Base-by-base conservation (phyloP, 2,113 vertebrate species). In the Heloderma charlesbogerti region DNA sequence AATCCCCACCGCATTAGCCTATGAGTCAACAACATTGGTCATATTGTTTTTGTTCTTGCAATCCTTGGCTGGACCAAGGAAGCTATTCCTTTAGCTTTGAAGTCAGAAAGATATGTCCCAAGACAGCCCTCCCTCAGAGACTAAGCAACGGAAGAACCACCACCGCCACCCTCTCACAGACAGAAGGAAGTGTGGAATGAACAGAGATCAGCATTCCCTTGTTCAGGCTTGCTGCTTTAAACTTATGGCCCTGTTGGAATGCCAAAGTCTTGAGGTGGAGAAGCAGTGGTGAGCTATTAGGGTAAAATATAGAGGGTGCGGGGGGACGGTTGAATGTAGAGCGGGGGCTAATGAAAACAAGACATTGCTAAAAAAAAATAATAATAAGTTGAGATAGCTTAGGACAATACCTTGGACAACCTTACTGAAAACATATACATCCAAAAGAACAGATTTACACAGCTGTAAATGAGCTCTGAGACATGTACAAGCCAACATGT, bases 401-500 rank as follows among this genome's bases (percentile, higher is more conserved):
- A 48, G 34, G 48, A 69, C 60, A 80, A 80, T 16, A 57, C 79
- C 29, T 80, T 88, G 87, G 80, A 43, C 63, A 88, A 69, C 66
- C 60, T 37, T 51, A n/a, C 31, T 80, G 63, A 69, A 85, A 88
- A 84, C 48, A 37, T 16, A 71, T 0, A 0, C 34, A 45, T 87
- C 71, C 40, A 67, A 88, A 90, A 78, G 54, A 87, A 88, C 45
- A 87, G 69, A n/a, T 86, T 27, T 60, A 31, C 0, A 0, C 85
- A 85, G 25, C 82, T 43, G 3, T 45, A 45, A 91, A 54, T 60
- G 72, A 16, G 60, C 12, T 88, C 77, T 57, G 78, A 90, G 40
- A 71, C 43, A 93, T 91, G 80, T 22, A 88, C 63, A 72, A 92
- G 40, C 48, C 31, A 57, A 69, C 82, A 89, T 20, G n/a, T 91